phyloP scores from a whole-genome alignment of 2,888 invertebrate species.

The Theretra japonica region DNA sequence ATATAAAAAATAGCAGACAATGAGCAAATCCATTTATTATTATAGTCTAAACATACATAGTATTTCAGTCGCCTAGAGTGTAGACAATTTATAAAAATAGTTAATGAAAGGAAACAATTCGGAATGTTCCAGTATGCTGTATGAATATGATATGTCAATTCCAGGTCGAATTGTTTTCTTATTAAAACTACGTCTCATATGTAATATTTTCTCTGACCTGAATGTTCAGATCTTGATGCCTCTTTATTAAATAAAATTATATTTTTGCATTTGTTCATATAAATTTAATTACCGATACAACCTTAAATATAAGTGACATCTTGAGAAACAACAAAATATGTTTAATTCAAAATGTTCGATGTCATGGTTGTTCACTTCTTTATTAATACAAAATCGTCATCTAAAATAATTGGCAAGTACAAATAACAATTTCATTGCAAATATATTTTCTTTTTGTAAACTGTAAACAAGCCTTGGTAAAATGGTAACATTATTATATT shows the following conservation, averaged over 20 bases:
- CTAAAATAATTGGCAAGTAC: conserved; percentile 10
- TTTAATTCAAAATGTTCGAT: neutral
- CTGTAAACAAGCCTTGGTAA: neutral
- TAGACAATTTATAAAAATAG: neutral
- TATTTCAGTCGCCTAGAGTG: neutral
- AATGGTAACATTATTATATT: conserved; percentile 19
- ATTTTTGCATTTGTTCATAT: neutral
- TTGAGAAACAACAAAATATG: neutral
- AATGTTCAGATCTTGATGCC: conserved; percentile 6
- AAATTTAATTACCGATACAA: too few species aligned
- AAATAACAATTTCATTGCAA: neutral
- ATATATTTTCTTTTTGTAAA: neutral
- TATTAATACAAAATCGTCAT: neutral
- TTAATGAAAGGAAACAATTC: conserved; percentile 1
- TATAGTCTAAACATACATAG: too few species aligned
- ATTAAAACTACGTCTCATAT: neutral
- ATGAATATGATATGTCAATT: neutral
- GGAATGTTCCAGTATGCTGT: conserved; percentile 15
- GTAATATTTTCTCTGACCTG: neutral
- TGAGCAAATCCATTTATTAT: neutral
- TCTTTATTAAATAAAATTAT: neutral
- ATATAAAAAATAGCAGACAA: neutral
- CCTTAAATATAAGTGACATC: neutral
- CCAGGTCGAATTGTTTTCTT: neutral
- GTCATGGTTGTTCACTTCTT: neutral